These are phyloP conservation scores for Prietella phreatophila DNA, from an alignment of 2,113 vertebrate genomes.

Conservation along the genomic window DNA sequence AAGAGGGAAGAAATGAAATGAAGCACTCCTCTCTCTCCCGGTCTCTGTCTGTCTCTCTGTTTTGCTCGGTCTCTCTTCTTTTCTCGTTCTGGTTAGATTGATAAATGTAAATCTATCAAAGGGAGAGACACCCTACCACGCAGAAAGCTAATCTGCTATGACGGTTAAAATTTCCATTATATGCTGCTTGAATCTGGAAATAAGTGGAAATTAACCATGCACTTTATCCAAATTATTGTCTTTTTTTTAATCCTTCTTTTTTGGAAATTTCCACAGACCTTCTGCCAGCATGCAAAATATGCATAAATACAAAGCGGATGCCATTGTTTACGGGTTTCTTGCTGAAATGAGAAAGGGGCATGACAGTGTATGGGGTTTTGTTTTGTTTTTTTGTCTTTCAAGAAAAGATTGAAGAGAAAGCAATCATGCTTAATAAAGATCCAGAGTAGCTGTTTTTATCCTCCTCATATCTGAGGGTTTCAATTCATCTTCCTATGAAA, in stretches of 20 bases:
- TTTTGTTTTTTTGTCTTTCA: constrained; percentile 17
- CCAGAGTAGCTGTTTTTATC: constrained; percentile 28
- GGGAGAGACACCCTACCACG: constrained; percentile 62
- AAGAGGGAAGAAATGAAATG: constrained; percentile 88
- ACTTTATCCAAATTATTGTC: constrained; percentile 68
- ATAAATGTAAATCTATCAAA: constrained; percentile 92
- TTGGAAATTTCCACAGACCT: constrained; percentile 54
- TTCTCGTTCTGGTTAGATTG: constrained; percentile 73
- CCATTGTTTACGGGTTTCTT: constrained; percentile 57
- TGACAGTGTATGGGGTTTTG: constrained; percentile 39
- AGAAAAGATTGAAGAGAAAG: constrained; percentile 18
- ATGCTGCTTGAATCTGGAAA: constrained; percentile 81
- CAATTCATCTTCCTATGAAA: constrained; percentile 43
- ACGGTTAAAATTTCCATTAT: constrained; percentile 93
- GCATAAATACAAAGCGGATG: constrained; percentile 58
- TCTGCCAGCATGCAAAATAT: constrained; percentile 59
- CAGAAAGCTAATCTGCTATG: constrained; percentile 91
- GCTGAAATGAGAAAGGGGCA: constrained; percentile 32
- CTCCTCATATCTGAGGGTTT: constrained; percentile 35
- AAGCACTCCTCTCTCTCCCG: constrained; percentile 84
- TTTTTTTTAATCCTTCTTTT: constrained; percentile 49
- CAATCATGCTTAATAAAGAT: constrained; percentile 41
- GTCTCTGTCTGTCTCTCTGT: constrained; percentile 74
- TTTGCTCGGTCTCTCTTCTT: constrained; percentile 77
- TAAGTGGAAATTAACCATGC: constrained; percentile 65